phyloP scores from a whole-genome alignment of 23 tunicate species.

The Trididemnum nubilum region DNA sequence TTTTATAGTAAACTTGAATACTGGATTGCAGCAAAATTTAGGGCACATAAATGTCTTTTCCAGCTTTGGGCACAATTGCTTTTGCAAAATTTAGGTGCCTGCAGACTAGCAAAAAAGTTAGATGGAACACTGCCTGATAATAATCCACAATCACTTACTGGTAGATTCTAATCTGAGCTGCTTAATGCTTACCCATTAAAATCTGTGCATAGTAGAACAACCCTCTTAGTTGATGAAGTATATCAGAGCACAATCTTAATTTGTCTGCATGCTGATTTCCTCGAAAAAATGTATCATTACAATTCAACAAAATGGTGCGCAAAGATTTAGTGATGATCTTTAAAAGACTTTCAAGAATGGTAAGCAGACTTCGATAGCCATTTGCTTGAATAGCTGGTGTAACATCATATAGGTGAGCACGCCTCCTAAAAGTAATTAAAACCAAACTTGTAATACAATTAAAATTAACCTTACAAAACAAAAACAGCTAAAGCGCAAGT shows the following conservation, averaged over 20 bases:
- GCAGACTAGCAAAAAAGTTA: no score
- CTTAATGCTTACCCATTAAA: constrained; percentile 61
- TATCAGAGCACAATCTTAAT: constrained; percentile 48
- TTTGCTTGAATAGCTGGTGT: constrained; percentile 68
- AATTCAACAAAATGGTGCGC: constrained; percentile 26
- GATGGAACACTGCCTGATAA: no score
- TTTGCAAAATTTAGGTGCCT: no score
- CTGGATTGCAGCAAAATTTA: no score
- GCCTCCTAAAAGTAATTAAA: constrained; percentile 18
- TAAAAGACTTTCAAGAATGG: constrained; percentile 51
- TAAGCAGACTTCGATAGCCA: constrained; percentile 75
- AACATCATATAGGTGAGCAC: constrained; percentile 58
- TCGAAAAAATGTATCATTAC: constrained; percentile 49
- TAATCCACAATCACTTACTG: no score
- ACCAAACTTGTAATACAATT: not conserved
- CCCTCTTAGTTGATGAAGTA: constrained; percentile 74
- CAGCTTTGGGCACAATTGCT: no score
- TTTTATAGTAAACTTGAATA: no score
- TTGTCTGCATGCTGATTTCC: constrained; percentile 54
- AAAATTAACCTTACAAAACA: not conserved
- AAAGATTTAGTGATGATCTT: constrained; percentile 26
- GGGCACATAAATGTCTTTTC: no score
- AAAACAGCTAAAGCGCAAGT: not conserved
- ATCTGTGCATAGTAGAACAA: constrained; percentile 72
- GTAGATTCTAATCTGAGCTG: no score